Evolutionary conservation across 2,888 invertebrate species (phyloP), one percentile per base, ranked within the genome.

Genomic region (Sphaerophoria rueppellii): DNA sequence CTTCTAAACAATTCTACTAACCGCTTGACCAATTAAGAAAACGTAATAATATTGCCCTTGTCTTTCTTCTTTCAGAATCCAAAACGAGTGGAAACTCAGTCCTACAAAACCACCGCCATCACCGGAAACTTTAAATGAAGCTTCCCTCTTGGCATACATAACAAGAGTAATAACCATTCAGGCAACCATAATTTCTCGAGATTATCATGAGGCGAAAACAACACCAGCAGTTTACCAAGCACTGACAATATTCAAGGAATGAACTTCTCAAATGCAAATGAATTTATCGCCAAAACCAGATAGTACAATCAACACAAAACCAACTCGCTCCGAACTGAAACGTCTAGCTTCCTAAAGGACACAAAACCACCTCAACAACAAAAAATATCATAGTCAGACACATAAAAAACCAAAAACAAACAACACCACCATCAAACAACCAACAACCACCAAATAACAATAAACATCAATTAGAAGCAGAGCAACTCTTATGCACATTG

Each of bases 401-500:
- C 7, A 63, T 34, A 43, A 37, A 32, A 6, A n/a, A 57, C 5
- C 5, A 48, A 12, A 9, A 48, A 4, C 50, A 14, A 16, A 34
- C 6, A 34, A 43, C 11, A 46, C 60, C 46, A 48, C 65, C 61
- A 24, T 32, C 54, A 6, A 16, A 6, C 16, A 16, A 14, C 14
- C 50, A 14, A 50, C n/a, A 12, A 50, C 57, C 75, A 83, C 58
- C 74, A 54, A 75, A 69, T 37, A 81, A 73, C 46, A 85, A 81
- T 81, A 54, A 70, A 40, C 71, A 85, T 73, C 52, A 52, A 77
- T 73, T 85, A 85, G 85, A 43, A 40, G 40, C 6, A 43, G 43
- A 85, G 63, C 63, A 81, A 85, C 85, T 85, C 85, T 81, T 85
- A 85, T 85, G 85, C 85, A 81, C 85, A 81, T 85, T 85, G 85